Evolutionary conservation across 2,888 invertebrate species (phyloP), one percentile per base, ranked within the genome.

Genomic region (Acleris laterana): DNA sequence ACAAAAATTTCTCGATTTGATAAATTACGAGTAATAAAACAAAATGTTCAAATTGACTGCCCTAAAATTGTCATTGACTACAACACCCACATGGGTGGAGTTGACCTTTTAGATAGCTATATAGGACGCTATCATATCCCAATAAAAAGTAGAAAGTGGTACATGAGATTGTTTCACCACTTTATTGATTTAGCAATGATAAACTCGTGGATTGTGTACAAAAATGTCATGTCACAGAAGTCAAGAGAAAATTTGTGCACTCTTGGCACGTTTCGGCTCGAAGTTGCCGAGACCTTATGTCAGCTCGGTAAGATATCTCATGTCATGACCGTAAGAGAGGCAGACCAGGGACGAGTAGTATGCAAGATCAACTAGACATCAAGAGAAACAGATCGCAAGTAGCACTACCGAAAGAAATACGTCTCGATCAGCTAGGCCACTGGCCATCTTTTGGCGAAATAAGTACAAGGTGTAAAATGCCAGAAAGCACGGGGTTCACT

Each of bases 161-260:
- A 50, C 22, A 50, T 50, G 50, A 22, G 50, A 50, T 50, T 50
- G 11, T 50, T 50, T 50, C 50, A 50, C 22, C 50, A 50, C 13
- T 50, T 50, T 22, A 50, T 50, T 50, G 50, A 50, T 50, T 50
- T 50, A 50, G 50, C 50, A 22, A 50, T 50, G 50, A 50, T 50
- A 50, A 50, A 50, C 22, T 50, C 50, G 22, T 50, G 50, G 50
- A 19, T 49, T 20, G 20, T 49, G 20, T 49, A 49, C 20, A 20
- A 49, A 49, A 20, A 49, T 49, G 20, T 49, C 49, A 49, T 49
- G 49, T 49, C 49, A 49, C 49, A 49, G 20, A 49, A 17, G 22
- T 49, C 49, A 19, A 49, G 19, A 11, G 49, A 22, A 49, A 49
- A 49, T 19, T 49, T 49, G 20, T 49, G 49, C 49, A 49, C 49